Base-by-base conservation (phyloP, 2,113 vertebrate genomes). In the Hydrolagus affinis region DNA sequence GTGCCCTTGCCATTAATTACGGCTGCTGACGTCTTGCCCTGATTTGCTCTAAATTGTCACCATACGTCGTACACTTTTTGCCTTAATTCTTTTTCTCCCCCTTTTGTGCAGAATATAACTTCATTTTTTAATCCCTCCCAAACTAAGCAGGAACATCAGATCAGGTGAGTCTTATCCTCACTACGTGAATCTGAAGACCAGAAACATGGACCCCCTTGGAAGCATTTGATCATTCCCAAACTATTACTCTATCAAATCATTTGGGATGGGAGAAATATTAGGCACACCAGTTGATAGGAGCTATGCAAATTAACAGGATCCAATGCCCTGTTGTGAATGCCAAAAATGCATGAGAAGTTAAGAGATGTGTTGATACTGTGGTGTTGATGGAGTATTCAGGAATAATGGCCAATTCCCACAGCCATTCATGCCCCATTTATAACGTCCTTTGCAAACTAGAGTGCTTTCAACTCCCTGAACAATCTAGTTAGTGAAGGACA, bases 291-390 rank as follows among this genome's bases (percentile, higher is more conserved):
- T 44, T 44, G 44, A 44, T 44, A 44, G 23, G 12, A 80, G 17
- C 59, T 23, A 80, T 28, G 12, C 44, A n/a, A n/a, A 80, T 80
- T 80, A 64, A n/a, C 59, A 80, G 75, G 76, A 80, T 80, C 56
- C 60, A 9, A 15, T 15, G 62, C 62, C 59, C 25, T 80, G 59
- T 23, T 62, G 59, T 12, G 57, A 28, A 28, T 28, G 59, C 3
- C 8, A 62, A 80, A 80, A 28, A 11, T n/a, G 62, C 7, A 62
- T 28, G 62, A 25, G 76, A 14, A 80, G 44, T 44, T 6, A 44
- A 3, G 44, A 44, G 56, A 44, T 59, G 56, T 59, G 44, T 19
- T 77, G 75, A 57, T 57, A 77, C n/a, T 23, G 60, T 25, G 15
- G 11, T 25, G n/a, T 14, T 78, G 76, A 78, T 17, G 44, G n/a